phyloP scores from a whole-genome alignment of 2,797 vertebrate species.

The Taenioides sp. region DNA sequence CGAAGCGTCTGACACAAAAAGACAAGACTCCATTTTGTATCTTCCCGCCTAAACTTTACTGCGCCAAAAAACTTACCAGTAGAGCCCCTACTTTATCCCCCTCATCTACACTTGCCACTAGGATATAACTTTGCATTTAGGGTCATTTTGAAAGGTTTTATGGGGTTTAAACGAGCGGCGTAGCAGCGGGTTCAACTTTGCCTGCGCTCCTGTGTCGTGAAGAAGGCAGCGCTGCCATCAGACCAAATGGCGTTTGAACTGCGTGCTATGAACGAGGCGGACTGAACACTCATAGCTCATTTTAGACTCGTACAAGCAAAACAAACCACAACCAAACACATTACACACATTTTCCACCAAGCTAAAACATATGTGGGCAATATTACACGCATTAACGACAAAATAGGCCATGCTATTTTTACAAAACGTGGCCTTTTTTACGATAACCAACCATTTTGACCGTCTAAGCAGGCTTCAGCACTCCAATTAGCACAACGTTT shows the following conservation, averaged over 20 bases:
- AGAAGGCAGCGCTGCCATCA: slow-evolving; percentile 30
- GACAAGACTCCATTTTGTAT: slow-evolving; percentile 80
- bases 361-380: too few relatives aligned
- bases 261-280: slow-evolving; percentile 38
- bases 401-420: neutral
- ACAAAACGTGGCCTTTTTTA: neutral
- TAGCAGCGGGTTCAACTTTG: neutral
- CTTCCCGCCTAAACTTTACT: slow-evolving; percentile 81
- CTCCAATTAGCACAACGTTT: too few relatives aligned
- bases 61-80: slow-evolving; percentile 32
- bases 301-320: neutral
- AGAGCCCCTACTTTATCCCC: neutral
- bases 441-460: neutral
- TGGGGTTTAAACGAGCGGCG: neutral
- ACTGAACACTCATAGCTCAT: neutral
- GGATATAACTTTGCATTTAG: neutral
- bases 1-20: slow-evolving; percentile 70
- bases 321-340: neutral
- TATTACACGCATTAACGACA: neutral
- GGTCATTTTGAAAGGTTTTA: neutral
- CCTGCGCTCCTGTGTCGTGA: neutral
- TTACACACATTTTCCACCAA: neutral
- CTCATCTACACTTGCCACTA: rapidly evolving
- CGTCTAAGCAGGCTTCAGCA: too few relatives aligned
- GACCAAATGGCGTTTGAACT: slow-evolving; percentile 68